Evolutionary conservation across 2,888 invertebrate species (phyloP).

Genomic region (Caenorhabditis drosophilae): DNA sequence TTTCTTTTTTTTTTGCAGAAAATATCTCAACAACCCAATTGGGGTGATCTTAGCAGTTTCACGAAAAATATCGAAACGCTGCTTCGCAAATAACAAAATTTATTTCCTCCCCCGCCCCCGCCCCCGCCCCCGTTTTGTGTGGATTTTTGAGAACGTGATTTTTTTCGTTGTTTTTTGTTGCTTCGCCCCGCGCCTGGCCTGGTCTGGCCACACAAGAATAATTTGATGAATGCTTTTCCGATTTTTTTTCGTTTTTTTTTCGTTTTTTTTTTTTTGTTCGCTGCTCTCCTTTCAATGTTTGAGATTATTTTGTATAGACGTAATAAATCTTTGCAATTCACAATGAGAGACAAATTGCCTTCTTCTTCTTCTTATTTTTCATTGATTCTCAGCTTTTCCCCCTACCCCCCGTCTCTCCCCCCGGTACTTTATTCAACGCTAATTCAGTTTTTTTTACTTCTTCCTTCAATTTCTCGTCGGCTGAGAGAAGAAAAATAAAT

Average conservation of each 20-base stretch:
- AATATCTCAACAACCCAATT: constrained; percentile 20
- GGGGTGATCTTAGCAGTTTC: constrained; percentile 44
- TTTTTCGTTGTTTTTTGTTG: too few species aligned
- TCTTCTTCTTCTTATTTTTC: not conserved
- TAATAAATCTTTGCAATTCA: not conserved
- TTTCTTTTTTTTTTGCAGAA: too few species aligned
- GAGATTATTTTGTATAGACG: not conserved
- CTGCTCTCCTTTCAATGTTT: not conserved
- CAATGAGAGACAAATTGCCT: not conserved
- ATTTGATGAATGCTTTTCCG: not conserved
- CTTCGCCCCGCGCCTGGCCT: too few species aligned
- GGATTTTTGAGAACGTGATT: too few species aligned
- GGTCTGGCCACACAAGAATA: too few species aligned
- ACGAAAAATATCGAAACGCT: constrained; percentile 50
- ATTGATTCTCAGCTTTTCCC: too few species aligned
- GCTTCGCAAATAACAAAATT: constrained; percentile 9
- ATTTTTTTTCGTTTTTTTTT: not conserved
- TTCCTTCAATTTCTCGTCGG: too few species aligned
- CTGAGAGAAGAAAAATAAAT: too few species aligned
- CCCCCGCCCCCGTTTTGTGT: too few species aligned
- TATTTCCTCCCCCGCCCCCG: too few species aligned
- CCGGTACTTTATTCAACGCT: not conserved
- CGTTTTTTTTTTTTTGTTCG: not conserved
- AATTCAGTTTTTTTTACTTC: not conserved
- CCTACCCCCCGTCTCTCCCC: too few species aligned